phyloP scores from a whole-genome alignment of 2,113 vertebrate species.

The Zosterops pallidus region DNA sequence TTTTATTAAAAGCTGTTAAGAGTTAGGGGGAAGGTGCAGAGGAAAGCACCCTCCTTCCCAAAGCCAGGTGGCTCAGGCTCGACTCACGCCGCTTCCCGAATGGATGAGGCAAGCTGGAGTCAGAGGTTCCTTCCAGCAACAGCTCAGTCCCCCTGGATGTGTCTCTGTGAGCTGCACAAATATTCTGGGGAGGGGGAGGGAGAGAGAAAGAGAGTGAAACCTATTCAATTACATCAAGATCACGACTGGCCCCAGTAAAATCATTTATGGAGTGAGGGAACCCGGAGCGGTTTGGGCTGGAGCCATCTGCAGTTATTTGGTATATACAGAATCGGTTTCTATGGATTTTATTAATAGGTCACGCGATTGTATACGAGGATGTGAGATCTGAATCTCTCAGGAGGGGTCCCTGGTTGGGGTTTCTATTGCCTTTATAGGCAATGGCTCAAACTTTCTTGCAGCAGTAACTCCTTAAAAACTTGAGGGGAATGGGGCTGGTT shows the following conservation, averaged over 20 bases:
- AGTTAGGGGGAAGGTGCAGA: slow-evolving; percentile 35
- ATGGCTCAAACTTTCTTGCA: not conserved
- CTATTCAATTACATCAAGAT: slow-evolving; percentile 56
- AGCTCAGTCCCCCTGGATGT: slow-evolving; percentile 28
- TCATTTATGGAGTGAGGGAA: slow-evolving; percentile 68
- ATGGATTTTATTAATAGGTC: slow-evolving; percentile 65
- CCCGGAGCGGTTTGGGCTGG: slow-evolving; percentile 19
- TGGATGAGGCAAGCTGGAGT: slow-evolving; percentile 51
- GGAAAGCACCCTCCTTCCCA: slow-evolving; percentile 40
- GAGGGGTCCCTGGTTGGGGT: slow-evolving; percentile 43
- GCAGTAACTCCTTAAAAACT: slow-evolving; percentile 7
- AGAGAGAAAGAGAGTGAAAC: slow-evolving; percentile 17
- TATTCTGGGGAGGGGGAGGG: slow-evolving; percentile 28
- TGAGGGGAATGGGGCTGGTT: not conserved
- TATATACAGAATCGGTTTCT: slow-evolving; percentile 65
- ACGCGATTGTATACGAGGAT: slow-evolving; percentile 15
- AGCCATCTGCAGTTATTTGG: slow-evolving; percentile 70
- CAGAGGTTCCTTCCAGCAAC: slow-evolving; percentile 58
- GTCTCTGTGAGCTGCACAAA: slow-evolving; percentile 37
- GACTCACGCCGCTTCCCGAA: slow-evolving; percentile 4
- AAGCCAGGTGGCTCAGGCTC: slow-evolving; percentile 60
- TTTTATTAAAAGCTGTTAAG: slow-evolving; percentile 48
- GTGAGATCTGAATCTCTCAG: slow-evolving; percentile 40
- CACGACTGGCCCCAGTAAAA: slow-evolving; percentile 17
- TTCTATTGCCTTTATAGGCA: slow-evolving; percentile 45